Percentiles rank a stretch among this genome's conserved stretches.
These are phyloP conservation scores for Matsumurasca onukii DNA, from an alignment of 1,140 invertebrate species.

Conservation along the genomic window DNA sequence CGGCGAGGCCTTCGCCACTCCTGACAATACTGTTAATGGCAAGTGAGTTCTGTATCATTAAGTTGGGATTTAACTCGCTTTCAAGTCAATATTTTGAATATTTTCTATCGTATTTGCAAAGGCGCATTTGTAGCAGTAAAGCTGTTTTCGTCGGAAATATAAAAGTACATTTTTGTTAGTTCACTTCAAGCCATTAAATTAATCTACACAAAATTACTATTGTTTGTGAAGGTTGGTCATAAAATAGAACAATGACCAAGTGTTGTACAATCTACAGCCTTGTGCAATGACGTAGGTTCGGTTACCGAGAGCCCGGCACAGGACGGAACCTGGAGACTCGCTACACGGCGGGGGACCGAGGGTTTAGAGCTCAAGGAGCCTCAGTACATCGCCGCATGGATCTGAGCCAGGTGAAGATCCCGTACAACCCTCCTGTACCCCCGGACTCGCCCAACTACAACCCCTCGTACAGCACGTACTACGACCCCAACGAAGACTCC, in stretches of 20 bases:
- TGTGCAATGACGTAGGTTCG: constrained; percentile 58
- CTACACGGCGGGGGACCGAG: constrained; percentile 70
- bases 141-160: no score
- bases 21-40: constrained; percentile 45
- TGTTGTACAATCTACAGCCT: not conserved
- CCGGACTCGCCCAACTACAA: constrained; percentile 44
- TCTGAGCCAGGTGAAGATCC: constrained; percentile 60
- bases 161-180: no score
- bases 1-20: constrained; percentile 40
- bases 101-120: no score
- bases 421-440: constrained; percentile 42
- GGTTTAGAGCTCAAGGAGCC: constrained; percentile 66
- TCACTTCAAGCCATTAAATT: no score
- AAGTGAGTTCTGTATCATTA: constrained; percentile 36
- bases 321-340: constrained; percentile 63
- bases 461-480: constrained; percentile 63
- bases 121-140: no score
- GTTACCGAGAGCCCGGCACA: constrained; percentile 64
- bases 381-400: constrained; percentile 68
- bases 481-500: constrained; percentile 70
- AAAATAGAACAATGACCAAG: not conserved
- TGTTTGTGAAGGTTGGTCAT: no score
- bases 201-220: no score
- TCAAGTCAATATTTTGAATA: no score
- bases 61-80: constrained; percentile 5